These are phyloP conservation scores for Amazona vittata DNA, from an alignment of 2,113 vertebrate genomes.

Conservation along the genomic window DNA sequence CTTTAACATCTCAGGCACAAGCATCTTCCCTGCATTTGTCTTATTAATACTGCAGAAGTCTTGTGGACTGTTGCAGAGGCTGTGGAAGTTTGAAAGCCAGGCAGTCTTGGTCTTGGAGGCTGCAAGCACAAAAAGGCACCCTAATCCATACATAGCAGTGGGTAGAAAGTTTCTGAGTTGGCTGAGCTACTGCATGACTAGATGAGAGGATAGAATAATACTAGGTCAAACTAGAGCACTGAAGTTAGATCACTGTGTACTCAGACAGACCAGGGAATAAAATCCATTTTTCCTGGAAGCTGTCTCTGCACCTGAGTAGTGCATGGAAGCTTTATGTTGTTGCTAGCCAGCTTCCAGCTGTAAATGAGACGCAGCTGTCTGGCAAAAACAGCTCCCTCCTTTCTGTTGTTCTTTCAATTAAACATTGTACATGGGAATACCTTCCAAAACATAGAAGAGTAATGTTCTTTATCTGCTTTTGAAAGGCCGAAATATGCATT, in stretches of 20 bases:
- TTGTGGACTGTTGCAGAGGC: background rate
- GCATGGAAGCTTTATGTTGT: background rate
- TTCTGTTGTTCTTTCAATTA: slow-evolving; percentile 6
- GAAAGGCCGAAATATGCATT: slow-evolving; percentile 93
- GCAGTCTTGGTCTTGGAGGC: background rate
- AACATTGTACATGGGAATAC: background rate
- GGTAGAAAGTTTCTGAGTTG: background rate
- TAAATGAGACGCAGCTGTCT: background rate
- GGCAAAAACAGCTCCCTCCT: background rate
- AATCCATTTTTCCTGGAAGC: background rate
- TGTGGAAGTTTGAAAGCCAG: background rate
- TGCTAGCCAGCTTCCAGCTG: background rate
- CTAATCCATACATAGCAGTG: background rate
- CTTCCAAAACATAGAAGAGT: background rate
- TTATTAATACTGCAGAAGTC: background rate
- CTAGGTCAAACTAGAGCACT: background rate
- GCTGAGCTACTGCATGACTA: background rate
- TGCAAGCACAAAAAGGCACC: background rate
- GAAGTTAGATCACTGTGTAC: background rate
- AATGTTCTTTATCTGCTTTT: slow-evolving; percentile 37
- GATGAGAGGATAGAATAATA: background rate
- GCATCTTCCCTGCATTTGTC: background rate
- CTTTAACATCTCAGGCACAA: background rate
- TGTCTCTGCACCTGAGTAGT: background rate
- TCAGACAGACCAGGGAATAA: background rate